Percentiles rank a stretch among this genome's conserved stretches.
These are phyloP conservation scores for Apogon hyalosoma DNA, from an alignment of 2,797 vertebrate genomes.

Conservation along the genomic window DNA sequence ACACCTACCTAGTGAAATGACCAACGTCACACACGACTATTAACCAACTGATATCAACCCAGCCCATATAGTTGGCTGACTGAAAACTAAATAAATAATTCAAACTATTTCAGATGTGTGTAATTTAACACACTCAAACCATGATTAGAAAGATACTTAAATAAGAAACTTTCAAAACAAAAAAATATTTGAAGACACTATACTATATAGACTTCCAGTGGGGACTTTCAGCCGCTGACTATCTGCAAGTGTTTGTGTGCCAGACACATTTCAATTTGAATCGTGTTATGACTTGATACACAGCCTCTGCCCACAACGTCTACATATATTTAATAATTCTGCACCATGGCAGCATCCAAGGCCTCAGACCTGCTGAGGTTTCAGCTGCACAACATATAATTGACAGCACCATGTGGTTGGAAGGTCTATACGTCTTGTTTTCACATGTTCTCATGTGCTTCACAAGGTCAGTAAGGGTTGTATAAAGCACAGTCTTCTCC, in stretches of 20 bases:
- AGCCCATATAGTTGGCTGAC: too few relatives aligned
- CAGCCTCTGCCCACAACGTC: not conserved
- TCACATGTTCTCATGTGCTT: constrained; percentile 26
- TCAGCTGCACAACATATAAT: constrained; percentile 51
- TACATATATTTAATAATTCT: constrained; percentile 5
- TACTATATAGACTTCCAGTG: too few relatives aligned
- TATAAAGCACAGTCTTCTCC: constrained; percentile 40
- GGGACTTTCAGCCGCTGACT: not conserved
- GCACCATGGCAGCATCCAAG: constrained; percentile 19
- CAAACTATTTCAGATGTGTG: too few relatives aligned
- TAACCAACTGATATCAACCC: too few relatives aligned
- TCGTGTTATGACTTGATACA: not conserved
- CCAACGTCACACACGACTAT: too few relatives aligned
- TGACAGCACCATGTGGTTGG: constrained; percentile 27
- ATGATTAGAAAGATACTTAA: too few relatives aligned
- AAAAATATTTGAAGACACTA: not conserved
- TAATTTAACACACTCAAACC: too few relatives aligned
- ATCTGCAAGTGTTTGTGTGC: not conserved
- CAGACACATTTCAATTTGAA: not conserved
- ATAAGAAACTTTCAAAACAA: not conserved
- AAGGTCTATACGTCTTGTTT: constrained; percentile 37
- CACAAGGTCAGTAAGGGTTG: constrained; percentile 28
- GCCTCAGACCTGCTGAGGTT: constrained; percentile 25
- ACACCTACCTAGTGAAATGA: too few relatives aligned
- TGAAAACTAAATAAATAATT: too few relatives aligned